Percentiles rank a stretch among this genome's conserved stretches.
Evolutionary conservation across 2,113 vertebrate genomes (phyloP).

Genomic region (Vombatus ursinus): DNA sequence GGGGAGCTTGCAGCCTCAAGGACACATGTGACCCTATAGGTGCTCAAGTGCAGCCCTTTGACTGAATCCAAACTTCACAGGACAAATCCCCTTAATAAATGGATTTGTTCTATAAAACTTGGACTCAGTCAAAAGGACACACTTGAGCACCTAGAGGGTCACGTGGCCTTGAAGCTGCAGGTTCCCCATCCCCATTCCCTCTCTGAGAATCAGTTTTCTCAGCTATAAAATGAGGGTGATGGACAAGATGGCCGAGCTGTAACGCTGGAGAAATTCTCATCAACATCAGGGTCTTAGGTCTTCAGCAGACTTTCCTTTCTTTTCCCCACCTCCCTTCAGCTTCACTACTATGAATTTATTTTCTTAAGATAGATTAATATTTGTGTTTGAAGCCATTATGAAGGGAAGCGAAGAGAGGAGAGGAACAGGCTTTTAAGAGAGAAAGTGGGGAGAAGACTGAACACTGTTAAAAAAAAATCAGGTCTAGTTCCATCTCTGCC

Average conservation of each 20-base stretch:
- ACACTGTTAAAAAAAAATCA: neutral
- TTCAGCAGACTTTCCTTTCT: neutral
- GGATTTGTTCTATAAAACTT: no score
- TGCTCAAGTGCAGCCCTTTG: no score
- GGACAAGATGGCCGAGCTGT: fast-evolving
- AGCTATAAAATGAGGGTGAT: neutral
- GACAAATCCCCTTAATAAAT: no score
- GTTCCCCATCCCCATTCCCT: neutral
- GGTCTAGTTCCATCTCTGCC: neutral
- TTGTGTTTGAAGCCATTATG: neutral
- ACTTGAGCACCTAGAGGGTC: no score
- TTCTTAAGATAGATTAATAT: neutral
- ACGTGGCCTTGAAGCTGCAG: no score
- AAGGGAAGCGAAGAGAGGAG: neutral
- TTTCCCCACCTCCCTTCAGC: neutral
- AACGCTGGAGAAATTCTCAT: neutral
- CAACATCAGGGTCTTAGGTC: neutral
- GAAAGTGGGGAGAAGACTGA: neutral
- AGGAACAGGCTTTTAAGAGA: neutral
- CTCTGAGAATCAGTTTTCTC: neutral
- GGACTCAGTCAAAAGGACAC: no score
- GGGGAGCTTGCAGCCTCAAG: no score
- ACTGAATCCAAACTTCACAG: no score
- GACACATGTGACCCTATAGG: no score
- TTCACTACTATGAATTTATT: neutral